Evolutionary conservation across 37 sponge, comb jelly and placozoan species (phyloP), one percentile per base, ranked within the genome.

Genomic region (Geodia barretti): DNA sequence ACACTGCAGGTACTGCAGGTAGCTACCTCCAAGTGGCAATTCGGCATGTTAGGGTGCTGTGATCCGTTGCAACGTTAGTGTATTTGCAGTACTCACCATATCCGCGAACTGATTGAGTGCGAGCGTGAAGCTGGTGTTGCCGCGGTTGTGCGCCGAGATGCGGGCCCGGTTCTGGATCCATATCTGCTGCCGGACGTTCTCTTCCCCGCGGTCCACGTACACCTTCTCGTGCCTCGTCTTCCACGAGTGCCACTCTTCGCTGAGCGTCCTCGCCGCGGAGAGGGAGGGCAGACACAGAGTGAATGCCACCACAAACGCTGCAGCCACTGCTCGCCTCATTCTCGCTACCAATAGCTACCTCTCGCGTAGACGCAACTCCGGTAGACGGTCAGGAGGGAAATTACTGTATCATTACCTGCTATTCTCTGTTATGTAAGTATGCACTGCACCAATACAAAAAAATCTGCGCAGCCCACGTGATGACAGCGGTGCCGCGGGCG

Each of bases 31-130:
- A n/a, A n/a, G 3, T 37, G 31, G 30, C n/a, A 28, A 54, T 39
- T n/a, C n/a, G n/a, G n/a, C n/a, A n/a, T n/a, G n/a, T n/a, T n/a
- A n/a, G n/a, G n/a, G n/a, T n/a, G n/a, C n/a, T n/a, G n/a, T n/a
- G n/a, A n/a, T n/a, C n/a, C n/a, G n/a, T n/a, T n/a, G n/a, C n/a
- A n/a, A n/a, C n/a, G n/a, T n/a, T n/a, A n/a, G n/a, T n/a, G n/a
- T n/a, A n/a, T n/a, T n/a, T n/a, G n/a, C 0, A 1, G 26, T 26
- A 36, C 85, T 77, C 37, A 94, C 93, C 82, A 92, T 37, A 39
- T 92, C 93, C 67, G 89, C 93, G 62, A 92, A 88, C 62, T 85
- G 64, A 70, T 92, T 92, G 39, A 92, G 73, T 24, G 24, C 78
- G 36, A 94, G 74, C 2, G 72, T 47, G 64, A 75, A 94, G 38